Conservation (phyloP, 2,888 invertebrate species). For the Agriotes lineatus region DNA sequence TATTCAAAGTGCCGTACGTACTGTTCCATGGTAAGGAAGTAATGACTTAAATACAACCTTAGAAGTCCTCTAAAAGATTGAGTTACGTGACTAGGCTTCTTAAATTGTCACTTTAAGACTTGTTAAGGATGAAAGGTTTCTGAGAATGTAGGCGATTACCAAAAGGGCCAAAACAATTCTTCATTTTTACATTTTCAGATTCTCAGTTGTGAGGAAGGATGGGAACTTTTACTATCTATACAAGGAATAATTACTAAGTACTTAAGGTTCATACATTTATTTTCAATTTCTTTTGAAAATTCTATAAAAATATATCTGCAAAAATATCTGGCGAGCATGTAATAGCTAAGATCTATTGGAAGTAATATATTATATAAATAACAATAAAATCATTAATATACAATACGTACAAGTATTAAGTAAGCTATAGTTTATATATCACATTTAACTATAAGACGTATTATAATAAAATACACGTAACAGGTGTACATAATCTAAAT, state of each 20-base stretch:
- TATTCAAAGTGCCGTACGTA: background rate
- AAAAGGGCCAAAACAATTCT: background rate
- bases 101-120: background rate
- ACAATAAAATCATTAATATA: slow-evolving; percentile 28
- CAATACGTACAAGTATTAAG: slow-evolving; percentile 30
- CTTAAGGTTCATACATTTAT: slow-evolving; percentile 62
- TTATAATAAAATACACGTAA: slow-evolving; percentile 18
- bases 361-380: slow-evolving; percentile 23
- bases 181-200: background rate
- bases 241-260: slow-evolving; percentile 60
- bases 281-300: slow-evolving; percentile 48
- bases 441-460: slow-evolving; percentile 16
- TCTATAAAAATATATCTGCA: slow-evolving; percentile 38
- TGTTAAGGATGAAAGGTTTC: background rate
- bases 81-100: background rate
- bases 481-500: slow-evolving; percentile 14
- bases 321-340: slow-evolving; percentile 24
- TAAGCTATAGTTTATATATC: slow-evolving; percentile 37
- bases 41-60: background rate
- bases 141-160: background rate
- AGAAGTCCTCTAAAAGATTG: background rate
- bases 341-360: slow-evolving; percentile 22
- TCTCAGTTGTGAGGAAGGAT: slow-evolving; percentile 42
- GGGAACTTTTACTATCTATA: slow-evolving; percentile 56
- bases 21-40: background rate